A percentile compares a stretch with the other conserved stretches of the same genome.
phyloP scores from a whole-genome alignment of 2,797 vertebrate genomes.

The Strix occidentalis region DNA sequence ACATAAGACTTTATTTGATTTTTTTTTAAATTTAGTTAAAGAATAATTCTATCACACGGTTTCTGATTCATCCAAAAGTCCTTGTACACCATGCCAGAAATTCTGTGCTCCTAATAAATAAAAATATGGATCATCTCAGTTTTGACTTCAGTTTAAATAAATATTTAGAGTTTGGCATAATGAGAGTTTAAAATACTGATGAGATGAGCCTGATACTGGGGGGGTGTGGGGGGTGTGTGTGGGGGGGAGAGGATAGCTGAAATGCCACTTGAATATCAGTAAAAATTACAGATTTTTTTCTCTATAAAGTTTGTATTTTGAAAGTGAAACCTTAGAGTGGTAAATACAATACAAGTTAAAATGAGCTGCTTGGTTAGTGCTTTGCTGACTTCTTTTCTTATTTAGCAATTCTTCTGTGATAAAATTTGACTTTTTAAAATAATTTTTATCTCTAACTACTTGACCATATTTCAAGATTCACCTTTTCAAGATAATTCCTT shows the following conservation, averaged over 20 bases:
- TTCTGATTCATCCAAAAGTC: not conserved
- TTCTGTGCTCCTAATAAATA: not conserved
- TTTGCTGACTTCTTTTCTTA: not conserved
- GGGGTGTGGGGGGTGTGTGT: rapidly evolving
- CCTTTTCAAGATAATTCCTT: not conserved
- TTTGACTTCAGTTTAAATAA: not conserved
- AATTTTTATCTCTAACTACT: not conserved
- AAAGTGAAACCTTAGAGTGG: not conserved
- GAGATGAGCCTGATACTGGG: not conserved
- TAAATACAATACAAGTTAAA: not conserved
- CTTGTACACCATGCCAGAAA: not conserved
- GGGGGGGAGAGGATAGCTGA: not conserved
- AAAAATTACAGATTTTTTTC: not conserved
- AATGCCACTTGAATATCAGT: not conserved
- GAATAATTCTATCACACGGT: not conserved
- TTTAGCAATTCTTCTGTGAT: not conserved
- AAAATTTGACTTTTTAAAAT: not conserved
- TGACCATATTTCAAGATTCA: not conserved
- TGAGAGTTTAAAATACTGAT: not conserved
- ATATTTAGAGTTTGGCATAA: not conserved
- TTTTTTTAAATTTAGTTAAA: not conserved
- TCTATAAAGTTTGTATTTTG: not conserved
- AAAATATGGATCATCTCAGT: not conserved
- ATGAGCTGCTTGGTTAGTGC: not conserved
- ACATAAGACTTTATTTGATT: not conserved